A percentile compares a stretch with the other conserved stretches of the same genome.
These are phyloP conservation scores for Gasterosteus aculeatus DNA, from an alignment of 2,113 vertebrate genomes.

Conservation along the genomic window DNA sequence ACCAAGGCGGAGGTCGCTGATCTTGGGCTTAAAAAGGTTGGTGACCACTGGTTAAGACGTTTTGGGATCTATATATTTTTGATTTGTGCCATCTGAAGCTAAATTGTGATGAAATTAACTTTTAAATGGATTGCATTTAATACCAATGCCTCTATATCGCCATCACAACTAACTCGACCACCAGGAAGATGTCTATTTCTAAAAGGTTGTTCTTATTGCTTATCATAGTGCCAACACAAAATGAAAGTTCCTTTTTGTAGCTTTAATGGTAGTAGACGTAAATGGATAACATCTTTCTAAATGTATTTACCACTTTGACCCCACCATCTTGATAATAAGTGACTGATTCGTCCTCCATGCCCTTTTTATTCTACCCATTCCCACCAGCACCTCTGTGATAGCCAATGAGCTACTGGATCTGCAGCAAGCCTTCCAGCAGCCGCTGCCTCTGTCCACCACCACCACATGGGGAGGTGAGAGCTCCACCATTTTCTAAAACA, in stretches of 20 bases:
- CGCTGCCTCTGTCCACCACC: constrained; percentile 84
- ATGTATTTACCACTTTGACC: background rate
- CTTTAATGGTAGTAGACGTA: background rate
- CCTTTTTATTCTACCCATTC: constrained; percentile 35
- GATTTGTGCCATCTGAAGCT: background rate
- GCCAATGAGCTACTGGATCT: constrained; percentile 94
- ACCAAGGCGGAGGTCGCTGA: too few species aligned
- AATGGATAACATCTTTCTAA: background rate
- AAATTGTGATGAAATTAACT: background rate
- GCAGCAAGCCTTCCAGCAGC: constrained; percentile 91
- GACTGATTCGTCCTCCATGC: constrained; percentile 16
- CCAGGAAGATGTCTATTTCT: too few species aligned
- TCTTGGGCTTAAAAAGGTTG: too few species aligned
- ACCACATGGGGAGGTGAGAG: constrained; percentile 95
- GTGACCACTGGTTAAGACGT: too few species aligned
- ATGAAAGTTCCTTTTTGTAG: too few species aligned
- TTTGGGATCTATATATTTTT: too few species aligned
- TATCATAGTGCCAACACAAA: background rate
- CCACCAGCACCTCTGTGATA: constrained; percentile 88
- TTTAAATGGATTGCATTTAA: background rate
- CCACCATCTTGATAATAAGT: constrained; percentile 18
- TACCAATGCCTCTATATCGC: too few species aligned
- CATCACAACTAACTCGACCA: too few species aligned
- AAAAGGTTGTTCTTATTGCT: background rate
- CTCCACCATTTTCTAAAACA: background rate